These are phyloP conservation scores for Drosophila bocki DNA, from an alignment of 1,140 invertebrate species.

Conservation along the genomic window DNA sequence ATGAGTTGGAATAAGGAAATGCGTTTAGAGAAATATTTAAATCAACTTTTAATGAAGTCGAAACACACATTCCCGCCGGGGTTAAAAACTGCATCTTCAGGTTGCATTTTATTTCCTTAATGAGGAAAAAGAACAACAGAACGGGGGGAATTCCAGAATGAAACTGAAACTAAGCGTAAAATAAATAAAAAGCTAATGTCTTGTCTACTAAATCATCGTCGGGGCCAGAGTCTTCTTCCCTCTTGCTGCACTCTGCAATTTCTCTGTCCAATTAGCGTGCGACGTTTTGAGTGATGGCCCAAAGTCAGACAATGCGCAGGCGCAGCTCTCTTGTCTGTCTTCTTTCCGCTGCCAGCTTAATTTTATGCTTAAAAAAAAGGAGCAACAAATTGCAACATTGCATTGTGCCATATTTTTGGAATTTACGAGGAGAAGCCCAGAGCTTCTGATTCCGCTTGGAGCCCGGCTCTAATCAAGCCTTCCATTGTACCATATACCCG, in stretches of 20 bases:
- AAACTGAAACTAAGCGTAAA: constrained; percentile 76
- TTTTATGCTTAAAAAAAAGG: constrained; percentile 42
- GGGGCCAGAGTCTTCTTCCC: constrained; percentile 1
- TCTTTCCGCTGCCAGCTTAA: constrained; percentile 42
- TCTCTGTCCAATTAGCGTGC: constrained; percentile 81
- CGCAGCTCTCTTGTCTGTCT: constrained; percentile 36
- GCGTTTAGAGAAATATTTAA: constrained; percentile 75
- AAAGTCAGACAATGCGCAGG: constrained; percentile 79
- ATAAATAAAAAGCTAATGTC: constrained; percentile 76
- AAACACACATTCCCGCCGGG: constrained; percentile 66
- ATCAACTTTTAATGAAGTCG: constrained; percentile 78
- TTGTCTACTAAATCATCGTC: constrained; percentile 73
- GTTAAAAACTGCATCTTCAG: constrained; percentile 45
- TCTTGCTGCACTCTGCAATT: constrained; percentile 53
- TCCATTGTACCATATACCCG: constrained; percentile 44
- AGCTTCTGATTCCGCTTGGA: constrained; percentile 30
- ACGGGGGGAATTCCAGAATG: constrained; percentile 50
- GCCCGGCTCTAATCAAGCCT: constrained; percentile 70
- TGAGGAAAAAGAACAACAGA: constrained; percentile 1
- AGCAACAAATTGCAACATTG: constrained; percentile 72
- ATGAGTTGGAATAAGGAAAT: constrained; percentile 28
- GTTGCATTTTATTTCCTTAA: constrained; percentile 47
- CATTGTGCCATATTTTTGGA: constrained; percentile 71
- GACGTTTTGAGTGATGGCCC: constrained; percentile 80
- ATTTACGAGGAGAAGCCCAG: constrained; percentile 64